Percentiles rank a stretch among this genome's conserved stretches.
Evolutionary conservation across 2,888 invertebrate species (phyloP).

Genomic region (Onchidella celtica): DNA sequence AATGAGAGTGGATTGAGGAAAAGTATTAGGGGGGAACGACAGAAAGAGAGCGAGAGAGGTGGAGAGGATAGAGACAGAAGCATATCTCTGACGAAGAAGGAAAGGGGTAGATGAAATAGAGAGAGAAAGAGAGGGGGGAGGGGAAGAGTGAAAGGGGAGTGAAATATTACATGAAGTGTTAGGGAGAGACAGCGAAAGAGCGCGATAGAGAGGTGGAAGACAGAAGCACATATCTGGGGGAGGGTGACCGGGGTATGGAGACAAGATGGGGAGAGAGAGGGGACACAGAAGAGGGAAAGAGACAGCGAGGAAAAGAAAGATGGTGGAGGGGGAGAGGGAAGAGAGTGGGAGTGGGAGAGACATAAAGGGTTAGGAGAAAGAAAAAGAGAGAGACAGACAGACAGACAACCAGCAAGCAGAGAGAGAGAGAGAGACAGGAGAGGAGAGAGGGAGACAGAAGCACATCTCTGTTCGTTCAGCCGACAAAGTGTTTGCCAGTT

Average conservation of each 20-base stretch:
- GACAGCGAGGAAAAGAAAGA: slow-evolving; percentile 15
- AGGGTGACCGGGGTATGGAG: too few relatives aligned
- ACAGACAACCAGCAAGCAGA: background rate
- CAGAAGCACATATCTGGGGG: too few relatives aligned
- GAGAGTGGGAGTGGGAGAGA: slow-evolving; percentile 15
- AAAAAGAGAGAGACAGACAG: slow-evolving; percentile 8
- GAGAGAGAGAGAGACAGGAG: background rate
- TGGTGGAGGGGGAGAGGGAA: background rate
- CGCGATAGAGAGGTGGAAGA: background rate
- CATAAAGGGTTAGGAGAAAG: slow-evolving; percentile 20
- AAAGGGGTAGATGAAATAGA: slow-evolving; percentile 11
- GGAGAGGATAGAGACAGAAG: background rate
- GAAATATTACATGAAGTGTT: background rate
- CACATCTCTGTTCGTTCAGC: background rate
- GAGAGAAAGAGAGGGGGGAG: background rate
- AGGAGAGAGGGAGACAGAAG: background rate
- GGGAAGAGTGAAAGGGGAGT: background rate
- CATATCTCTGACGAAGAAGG: background rate
- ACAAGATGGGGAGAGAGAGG: background rate
- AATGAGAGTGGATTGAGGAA: background rate
- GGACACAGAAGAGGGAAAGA: background rate
- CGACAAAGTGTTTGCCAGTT: background rate
- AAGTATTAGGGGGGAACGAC: background rate
- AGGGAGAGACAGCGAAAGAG: slow-evolving; percentile 8
- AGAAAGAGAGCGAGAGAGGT: background rate